These are phyloP conservation scores for Argynnis bischoffii DNA, from an alignment of 2,888 invertebrate species.

Conservation along the genomic window DNA sequence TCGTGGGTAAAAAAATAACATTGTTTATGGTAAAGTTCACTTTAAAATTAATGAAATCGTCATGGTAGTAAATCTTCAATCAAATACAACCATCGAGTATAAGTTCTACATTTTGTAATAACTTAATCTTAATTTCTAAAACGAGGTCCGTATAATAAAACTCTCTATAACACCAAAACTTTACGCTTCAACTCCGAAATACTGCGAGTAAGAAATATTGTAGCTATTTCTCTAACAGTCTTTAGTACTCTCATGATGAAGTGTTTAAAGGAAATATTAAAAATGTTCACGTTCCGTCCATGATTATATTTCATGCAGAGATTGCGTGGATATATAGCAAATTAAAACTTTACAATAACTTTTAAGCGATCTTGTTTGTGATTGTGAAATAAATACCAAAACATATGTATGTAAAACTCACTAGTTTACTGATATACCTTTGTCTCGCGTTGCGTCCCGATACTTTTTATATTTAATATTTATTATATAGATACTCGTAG, in stretches of 20 bases:
- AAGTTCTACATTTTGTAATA: constrained; percentile 26
- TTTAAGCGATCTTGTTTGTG: too few species aligned
- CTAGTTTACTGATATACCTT: too few species aligned
- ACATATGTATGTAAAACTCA: too few species aligned
- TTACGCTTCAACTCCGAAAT: constrained; percentile 53
- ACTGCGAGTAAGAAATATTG: constrained; percentile 61
- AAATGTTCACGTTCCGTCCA: constrained; percentile 21
- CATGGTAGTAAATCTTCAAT: neutral
- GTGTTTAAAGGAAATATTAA: constrained; percentile 37
- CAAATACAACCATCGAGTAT: neutral
- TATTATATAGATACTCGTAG: too few species aligned
- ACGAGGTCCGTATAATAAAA: constrained; percentile 44
- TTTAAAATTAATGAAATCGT: too few species aligned
- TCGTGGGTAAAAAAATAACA: too few species aligned
- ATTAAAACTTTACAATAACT: too few species aligned
- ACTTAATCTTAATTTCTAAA: constrained; percentile 26
- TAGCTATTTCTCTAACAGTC: constrained; percentile 55
- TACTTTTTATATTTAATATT: too few species aligned
- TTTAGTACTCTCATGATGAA: constrained; percentile 41
- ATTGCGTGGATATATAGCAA: too few species aligned
- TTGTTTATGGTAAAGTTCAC: too few species aligned
- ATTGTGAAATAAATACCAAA: too few species aligned
- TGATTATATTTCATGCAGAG: neutral
- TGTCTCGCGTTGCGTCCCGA: too few species aligned
- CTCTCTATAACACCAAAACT: constrained; percentile 62